Evolutionary conservation across 2,888 invertebrate genomes (phyloP), one percentile per base, ranked within the genome.

Genomic region (Danaus chrysippus): DNA sequence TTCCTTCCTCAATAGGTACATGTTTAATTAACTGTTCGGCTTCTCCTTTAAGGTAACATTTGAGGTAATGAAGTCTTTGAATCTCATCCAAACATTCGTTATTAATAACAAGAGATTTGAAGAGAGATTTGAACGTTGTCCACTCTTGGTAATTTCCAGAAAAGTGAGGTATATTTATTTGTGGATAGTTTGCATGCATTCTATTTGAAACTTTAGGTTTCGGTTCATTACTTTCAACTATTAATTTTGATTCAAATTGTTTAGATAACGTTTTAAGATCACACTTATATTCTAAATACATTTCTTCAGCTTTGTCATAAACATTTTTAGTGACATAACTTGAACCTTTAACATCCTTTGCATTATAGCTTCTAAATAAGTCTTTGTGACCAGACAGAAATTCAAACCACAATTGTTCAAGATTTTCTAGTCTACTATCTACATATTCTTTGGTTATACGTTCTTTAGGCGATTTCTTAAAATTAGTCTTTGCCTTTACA

Each of bases 31-130:
- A 41, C 10, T 56, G 61, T n/a, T 61, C 63, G 11, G 63, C 60
- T 46, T 63, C 63, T 6, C 49, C 63, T 12, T 52, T 17, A 12
- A 63, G 42, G 15, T 10, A 42, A 9, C 42, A 9, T 42, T 64
- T 61, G 43, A 64, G 41, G 54, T 64, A 61, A 15, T 61, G 61
- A 13, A 64, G 42, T 58, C 61, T 59, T 49, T 64, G 64, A 12
- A 63, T 56, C 34, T 62, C 42, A 13, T 57, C 58, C 13, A 62
- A 54, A 12, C 13, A 12, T n/a, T 17, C 2, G 44, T 62, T 58
- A 10, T 58, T 58, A 41, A 54, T 46, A 2, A 62, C 34, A 3
- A 62, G 42, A 10, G 58, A 58, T n/a, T 6, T n/a, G 41, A 65
- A 65, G 10, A 65, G 12, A 49, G 62, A 59, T 5, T 53, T 15